phyloP scores from a whole-genome alignment of 2,888 invertebrate species.

The Daptonema setosum region DNA sequence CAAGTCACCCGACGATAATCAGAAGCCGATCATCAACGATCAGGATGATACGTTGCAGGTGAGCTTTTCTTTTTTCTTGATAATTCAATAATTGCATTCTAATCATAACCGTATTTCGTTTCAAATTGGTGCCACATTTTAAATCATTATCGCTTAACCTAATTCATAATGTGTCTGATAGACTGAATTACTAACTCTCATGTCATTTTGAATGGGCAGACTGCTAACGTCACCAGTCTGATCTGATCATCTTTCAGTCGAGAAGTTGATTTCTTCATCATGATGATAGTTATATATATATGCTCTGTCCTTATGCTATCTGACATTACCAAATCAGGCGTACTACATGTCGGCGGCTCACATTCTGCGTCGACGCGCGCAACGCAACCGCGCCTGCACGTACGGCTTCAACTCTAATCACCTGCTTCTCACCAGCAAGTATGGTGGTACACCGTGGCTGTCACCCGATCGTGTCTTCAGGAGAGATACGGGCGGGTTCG shows the following conservation, averaged over 20 bases:
- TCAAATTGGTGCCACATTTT: not conserved
- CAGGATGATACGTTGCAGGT: not conserved
- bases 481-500: not conserved
- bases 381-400: not conserved
- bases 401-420: not conserved
- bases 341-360: not conserved
- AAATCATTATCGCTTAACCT: too few species aligned
- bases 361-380: not conserved
- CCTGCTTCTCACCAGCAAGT: not conserved
- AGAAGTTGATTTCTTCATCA: too few species aligned
- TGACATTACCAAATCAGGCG: too few species aligned
- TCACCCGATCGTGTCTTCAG: not conserved
- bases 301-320: too few species aligned
- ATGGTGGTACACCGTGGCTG: not conserved
- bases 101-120: too few species aligned
- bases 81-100: not conserved
- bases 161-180: too few species aligned
- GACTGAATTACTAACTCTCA: not conserved
- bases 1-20: not conserved
- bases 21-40: not conserved
- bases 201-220: too few species aligned
- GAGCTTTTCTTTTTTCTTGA: not conserved
- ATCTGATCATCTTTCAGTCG: too few species aligned
- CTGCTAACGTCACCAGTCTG: too few species aligned
- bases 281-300: too few species aligned